Evolutionary conservation across 2,113 vertebrate species (phyloP).

Genomic region (Zosterops lateralis): DNA sequence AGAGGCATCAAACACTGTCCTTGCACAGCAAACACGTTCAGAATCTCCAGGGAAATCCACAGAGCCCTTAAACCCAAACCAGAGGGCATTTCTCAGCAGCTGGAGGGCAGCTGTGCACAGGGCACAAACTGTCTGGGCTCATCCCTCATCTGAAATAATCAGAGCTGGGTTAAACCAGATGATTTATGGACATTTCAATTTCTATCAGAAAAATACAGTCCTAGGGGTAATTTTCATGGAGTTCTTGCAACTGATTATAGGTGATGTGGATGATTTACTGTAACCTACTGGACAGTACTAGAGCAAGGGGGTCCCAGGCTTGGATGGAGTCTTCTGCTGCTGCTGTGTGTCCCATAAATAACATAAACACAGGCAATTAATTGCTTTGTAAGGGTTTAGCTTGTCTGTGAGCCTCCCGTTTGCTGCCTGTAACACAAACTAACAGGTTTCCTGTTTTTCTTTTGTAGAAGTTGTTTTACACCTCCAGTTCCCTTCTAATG

Average conservation of each 20-base stretch:
- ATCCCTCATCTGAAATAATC: not conserved
- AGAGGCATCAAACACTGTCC: not conserved
- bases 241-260: not conserved
- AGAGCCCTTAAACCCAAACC: not conserved
- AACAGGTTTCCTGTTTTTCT: not conserved
- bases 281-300: not conserved
- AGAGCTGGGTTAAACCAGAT: not conserved
- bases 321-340: not conserved
- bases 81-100: not conserved
- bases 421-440: not conserved
- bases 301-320: not conserved
- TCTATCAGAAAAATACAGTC: not conserved
- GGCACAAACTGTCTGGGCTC: not conserved
- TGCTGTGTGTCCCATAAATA: not conserved
- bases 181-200: not conserved
- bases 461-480: not conserved
- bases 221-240: not conserved
- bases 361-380: not conserved
- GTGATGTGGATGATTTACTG: not conserved
- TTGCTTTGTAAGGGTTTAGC: not conserved
- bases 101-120: not conserved
- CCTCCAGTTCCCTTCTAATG: not conserved
- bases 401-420: rapidly evolving
- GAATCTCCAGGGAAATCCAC: not conserved
- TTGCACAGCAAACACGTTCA: not conserved